Evolutionary conservation across 2,113 vertebrate genomes (phyloP).

Genomic region (Laticauda laticaudata): DNA sequence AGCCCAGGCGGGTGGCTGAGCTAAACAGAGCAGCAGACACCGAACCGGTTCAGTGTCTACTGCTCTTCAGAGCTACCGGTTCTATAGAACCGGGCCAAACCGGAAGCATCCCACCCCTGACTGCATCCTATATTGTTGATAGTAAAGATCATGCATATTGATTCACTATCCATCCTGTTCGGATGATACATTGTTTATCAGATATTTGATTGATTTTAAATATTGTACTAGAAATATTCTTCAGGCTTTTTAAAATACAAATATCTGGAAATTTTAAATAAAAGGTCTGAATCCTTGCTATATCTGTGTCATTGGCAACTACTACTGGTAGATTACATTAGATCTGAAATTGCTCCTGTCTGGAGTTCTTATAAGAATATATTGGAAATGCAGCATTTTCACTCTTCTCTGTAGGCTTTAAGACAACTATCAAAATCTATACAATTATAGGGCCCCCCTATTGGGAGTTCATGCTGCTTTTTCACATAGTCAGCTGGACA

Average conservation of each 20-base stretch:
- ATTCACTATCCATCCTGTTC: background rate
- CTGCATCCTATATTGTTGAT: background rate
- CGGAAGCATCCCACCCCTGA: too few relatives aligned
- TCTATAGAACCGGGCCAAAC: too few relatives aligned
- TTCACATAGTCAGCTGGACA: conserved; percentile 48
- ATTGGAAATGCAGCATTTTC: conserved; percentile 36
- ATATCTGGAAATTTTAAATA: background rate
- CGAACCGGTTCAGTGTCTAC: too few relatives aligned
- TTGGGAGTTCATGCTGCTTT: conserved; percentile 67
- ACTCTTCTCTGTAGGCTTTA: conserved; percentile 63
- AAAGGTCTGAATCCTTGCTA: background rate
- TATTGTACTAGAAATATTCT: background rate
- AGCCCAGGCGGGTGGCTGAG: too few relatives aligned
- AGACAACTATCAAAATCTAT: conserved; percentile 69
- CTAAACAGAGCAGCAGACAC: too few relatives aligned
- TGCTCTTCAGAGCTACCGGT: too few relatives aligned
- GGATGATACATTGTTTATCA: background rate
- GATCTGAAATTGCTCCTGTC: conserved; percentile 61
- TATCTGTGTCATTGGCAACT: background rate
- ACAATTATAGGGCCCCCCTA: conserved; percentile 72
- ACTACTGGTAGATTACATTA: conserved; percentile 25
- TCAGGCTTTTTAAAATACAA: background rate
- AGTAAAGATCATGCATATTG: background rate
- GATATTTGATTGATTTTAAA: background rate
- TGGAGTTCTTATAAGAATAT: conserved; percentile 54